phyloP scores from a whole-genome alignment of 2,888 invertebrate species.

The Dasysyrphus tricinctus region DNA sequence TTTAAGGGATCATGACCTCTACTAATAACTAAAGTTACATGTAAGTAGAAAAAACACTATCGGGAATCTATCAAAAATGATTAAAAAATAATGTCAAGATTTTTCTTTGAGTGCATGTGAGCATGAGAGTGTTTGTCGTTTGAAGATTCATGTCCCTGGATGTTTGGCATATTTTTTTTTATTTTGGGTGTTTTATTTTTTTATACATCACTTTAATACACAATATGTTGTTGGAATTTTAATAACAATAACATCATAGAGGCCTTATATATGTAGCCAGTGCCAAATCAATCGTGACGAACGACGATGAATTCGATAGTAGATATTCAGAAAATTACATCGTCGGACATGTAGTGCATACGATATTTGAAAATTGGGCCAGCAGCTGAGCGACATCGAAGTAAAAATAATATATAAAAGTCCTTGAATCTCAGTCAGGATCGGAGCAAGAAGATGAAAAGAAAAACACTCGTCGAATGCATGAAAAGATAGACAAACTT shows the following conservation, averaged over 20 bases:
- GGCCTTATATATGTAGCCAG: conserved; percentile 44
- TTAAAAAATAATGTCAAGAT: background rate
- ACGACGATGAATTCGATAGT: conserved; percentile 68
- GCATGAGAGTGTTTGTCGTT: conserved; percentile 1
- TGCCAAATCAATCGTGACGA: conserved; percentile 73
- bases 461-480: conserved; percentile 20
- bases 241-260: conserved; percentile 68
- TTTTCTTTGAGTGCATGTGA: background rate
- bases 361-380: background rate
- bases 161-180: background rate
- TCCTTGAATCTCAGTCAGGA: conserved; percentile 36
- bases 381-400: conserved; percentile 15
- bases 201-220: conserved; percentile 53
- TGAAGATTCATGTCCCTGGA: conserved; percentile 26
- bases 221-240: conserved; percentile 72
- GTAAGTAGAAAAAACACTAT: no score
- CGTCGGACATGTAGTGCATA: conserved; percentile 41
- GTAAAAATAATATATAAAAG: conserved; percentile 42
- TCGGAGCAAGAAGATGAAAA: background rate
- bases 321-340: conserved; percentile 55
- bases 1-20: no score
- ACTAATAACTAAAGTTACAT: no score
- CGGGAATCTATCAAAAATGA: no score
- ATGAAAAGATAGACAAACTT: conserved; percentile 67
- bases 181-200: conserved; percentile 15